Conservation (phyloP, 2,888 invertebrate species). For the Trichacis sp. region DNA sequence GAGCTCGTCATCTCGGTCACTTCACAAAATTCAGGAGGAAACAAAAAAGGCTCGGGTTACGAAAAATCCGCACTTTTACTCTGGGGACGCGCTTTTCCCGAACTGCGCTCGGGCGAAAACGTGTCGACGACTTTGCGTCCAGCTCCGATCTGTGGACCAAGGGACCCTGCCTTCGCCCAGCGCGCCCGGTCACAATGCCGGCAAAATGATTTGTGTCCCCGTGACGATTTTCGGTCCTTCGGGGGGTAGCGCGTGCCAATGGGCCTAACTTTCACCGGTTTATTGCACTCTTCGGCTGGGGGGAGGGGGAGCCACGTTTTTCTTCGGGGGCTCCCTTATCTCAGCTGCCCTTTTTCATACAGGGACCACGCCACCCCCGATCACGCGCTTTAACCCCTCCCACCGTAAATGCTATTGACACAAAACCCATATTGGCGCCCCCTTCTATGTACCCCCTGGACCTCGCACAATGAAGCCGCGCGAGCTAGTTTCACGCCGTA, state of each 20-base stretch:
- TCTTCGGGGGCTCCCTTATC: slow-evolving; percentile 53
- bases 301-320: slow-evolving; percentile 28
- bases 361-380: slow-evolving; percentile 59
- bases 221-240: slow-evolving; percentile 56
- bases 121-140: slow-evolving; percentile 25
- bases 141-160: slow-evolving; percentile 44
- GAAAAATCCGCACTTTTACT: background rate
- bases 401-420: slow-evolving; percentile 63
- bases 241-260: slow-evolving; percentile 61
- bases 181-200: slow-evolving; percentile 52
- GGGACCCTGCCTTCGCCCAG: slow-evolving; percentile 16
- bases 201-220: slow-evolving; percentile 60
- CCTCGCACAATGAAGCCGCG: slow-evolving; percentile 48
- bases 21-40: too few species aligned
- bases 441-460: too few species aligned
- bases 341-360: slow-evolving; percentile 60
- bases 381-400: slow-evolving; percentile 54
- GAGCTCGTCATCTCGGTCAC: slow-evolving; percentile 51
- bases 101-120: slow-evolving; percentile 44
- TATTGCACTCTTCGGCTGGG: slow-evolving; percentile 46
- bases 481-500: slow-evolving; percentile 1
- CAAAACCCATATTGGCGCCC: slow-evolving; percentile 54
- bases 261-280: slow-evolving; percentile 64
- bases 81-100: slow-evolving; percentile 13
- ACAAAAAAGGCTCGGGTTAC: background rate